phyloP scores from a whole-genome alignment of 2,797 vertebrate species.

The Anguilla anguilla region DNA sequence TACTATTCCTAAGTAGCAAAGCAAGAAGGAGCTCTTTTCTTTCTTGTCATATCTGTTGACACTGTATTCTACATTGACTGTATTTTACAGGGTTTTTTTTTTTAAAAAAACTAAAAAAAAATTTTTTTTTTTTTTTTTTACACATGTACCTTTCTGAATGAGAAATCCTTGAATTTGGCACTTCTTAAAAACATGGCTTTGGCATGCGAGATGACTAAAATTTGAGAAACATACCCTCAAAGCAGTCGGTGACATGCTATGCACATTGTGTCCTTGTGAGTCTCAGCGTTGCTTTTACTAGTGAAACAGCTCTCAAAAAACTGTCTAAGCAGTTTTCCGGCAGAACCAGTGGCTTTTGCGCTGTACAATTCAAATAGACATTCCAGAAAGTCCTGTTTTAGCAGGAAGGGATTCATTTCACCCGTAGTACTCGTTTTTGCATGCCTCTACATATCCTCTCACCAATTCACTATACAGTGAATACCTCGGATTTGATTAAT shows the following conservation, averaged over 20 bases:
- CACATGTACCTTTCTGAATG: neutral
- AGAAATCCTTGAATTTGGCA: neutral
- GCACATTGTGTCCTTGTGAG: neutral
- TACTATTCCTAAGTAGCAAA: neutral
- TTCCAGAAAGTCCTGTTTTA: slow-evolving; percentile 1
- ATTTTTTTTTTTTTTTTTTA: neutral
- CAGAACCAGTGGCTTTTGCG: neutral
- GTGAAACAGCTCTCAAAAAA: neutral
- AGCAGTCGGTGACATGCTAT: neutral
- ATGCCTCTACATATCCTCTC: too few species aligned
- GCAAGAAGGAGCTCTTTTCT: neutral
- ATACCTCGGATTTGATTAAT: too few species aligned
- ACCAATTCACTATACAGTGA: too few species aligned
- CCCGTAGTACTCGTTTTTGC: neutral
- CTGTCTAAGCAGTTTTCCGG: neutral
- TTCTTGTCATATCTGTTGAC: too few species aligned
- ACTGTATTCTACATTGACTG: too few species aligned
- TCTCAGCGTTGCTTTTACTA: neutral
- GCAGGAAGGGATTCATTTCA: neutral
- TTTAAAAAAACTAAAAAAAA: too few species aligned
- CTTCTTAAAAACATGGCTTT: neutral
- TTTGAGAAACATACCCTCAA: neutral
- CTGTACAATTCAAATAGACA: neutral
- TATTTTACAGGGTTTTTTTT: too few species aligned
- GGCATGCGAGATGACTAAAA: too few species aligned